Evolutionary conservation across 1,140 invertebrate species (phyloP).

Genomic region (Wiebesia pumilae): DNA sequence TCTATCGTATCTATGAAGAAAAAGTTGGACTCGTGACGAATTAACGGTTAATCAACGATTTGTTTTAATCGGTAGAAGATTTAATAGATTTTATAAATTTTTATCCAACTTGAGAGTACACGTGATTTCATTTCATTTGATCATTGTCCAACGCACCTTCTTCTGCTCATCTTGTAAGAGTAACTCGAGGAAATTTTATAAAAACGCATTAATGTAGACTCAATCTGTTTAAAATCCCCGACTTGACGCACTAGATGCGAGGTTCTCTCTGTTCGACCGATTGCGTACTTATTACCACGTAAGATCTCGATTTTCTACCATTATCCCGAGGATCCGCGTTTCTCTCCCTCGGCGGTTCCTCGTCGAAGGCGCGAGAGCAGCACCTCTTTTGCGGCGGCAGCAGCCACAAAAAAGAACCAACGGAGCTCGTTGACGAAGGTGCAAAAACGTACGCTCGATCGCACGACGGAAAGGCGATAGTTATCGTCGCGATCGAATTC

Average conservation of each 20-base stretch:
- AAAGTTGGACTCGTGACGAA: no score
- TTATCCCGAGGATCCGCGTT: neutral
- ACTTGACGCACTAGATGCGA: neutral
- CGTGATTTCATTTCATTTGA: no score
- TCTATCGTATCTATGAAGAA: no score
- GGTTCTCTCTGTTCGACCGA: neutral
- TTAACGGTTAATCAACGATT: no score
- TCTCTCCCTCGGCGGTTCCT: neutral
- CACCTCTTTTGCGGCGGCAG: neutral
- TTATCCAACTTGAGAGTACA: no score
- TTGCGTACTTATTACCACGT: neutral
- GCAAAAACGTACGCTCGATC: neutral
- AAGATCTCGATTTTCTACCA: neutral
- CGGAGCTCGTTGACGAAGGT: neutral
- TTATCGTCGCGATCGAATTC: constrained; percentile 29
- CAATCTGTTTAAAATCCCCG: no score
- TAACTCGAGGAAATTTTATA: no score
- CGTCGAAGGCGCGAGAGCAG: neutral
- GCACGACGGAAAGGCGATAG: constrained; percentile 38
- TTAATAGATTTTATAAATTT: no score
- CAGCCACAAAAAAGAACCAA: neutral
- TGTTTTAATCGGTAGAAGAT: no score
- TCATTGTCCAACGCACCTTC: no score
- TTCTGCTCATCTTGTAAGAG: no score
- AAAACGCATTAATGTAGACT: no score